Evolutionary conservation across 2,113 vertebrate genomes (phyloP).

Genomic region (Dipodomys ordii): DNA sequence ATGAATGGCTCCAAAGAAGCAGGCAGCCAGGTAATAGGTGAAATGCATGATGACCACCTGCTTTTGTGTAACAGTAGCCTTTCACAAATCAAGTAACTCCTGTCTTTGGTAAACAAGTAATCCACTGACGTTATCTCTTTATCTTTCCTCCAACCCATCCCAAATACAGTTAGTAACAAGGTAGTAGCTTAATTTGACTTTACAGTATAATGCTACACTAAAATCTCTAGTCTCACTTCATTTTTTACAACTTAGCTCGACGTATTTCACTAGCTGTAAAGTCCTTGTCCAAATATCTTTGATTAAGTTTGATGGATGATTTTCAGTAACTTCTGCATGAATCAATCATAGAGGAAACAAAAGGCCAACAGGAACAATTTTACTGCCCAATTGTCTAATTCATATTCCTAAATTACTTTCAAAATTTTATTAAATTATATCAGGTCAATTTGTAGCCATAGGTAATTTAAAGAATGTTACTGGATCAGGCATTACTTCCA

Average conservation of each 20-base stretch:
- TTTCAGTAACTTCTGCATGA: slow-evolving; percentile 24
- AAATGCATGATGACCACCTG: neutral
- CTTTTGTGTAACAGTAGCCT: neutral
- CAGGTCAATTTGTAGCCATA: slow-evolving; percentile 55
- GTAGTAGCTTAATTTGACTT: neutral
- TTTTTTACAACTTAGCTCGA: neutral
- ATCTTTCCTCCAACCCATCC: neutral
- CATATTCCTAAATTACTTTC: slow-evolving; percentile 40
- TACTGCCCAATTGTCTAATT: neutral
- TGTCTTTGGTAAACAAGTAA: neutral
- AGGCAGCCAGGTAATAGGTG: neutral
- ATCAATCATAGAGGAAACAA: neutral
- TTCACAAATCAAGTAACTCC: neutral
- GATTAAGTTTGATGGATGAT: neutral
- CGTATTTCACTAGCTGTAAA: neutral
- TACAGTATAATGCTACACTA: neutral
- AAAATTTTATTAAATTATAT: slow-evolving; percentile 57
- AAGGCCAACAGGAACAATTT: slow-evolving; percentile 32
- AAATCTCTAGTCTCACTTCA: neutral
- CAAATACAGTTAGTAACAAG: neutral
- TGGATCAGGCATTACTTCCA: slow-evolving; percentile 42
- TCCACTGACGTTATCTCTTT: neutral
- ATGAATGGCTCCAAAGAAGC: neutral
- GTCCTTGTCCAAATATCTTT: neutral
- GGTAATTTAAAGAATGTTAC: slow-evolving; percentile 54